Base-by-base conservation (phyloP, 2,113 vertebrate genomes). In the Tenrec ecaudatus region DNA sequence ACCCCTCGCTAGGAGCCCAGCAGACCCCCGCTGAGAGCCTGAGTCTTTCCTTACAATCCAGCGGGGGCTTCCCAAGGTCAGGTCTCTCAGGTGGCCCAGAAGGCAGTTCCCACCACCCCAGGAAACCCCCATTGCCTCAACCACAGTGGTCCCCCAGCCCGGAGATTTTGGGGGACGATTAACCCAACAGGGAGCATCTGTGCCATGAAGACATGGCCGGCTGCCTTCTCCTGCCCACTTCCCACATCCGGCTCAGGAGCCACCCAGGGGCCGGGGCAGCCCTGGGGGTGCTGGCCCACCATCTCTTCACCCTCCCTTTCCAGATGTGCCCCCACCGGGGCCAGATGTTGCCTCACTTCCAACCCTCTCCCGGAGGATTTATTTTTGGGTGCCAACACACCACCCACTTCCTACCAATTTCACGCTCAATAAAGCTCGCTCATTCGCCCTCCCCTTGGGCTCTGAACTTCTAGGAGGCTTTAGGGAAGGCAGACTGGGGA, bases 321-420 rank as follows among this genome's bases (percentile, higher is more conserved):
- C 95, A 97, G 95, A 96, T 96, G 95, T 95, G 87, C 85, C 76
- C 69, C 79, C 36, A 47, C 94, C 83, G 31, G 58, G 80, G 68
- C 91, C 95, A 95, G 95, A 95, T 96, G 95, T 88, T 83, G 77
- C 71, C 89, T 95, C 40, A 53, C 69, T 90, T 40, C 38, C 62
- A 83, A 79, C 89, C 92, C 81, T 96, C 95, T 91, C 88, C 20
- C 3, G 19, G n/a, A 96, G 53, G 76, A 92, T 93, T 96, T 96
- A 94, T 95, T 96, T 96, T 96, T 43, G 90, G 94, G 93, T 6
- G 16, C 81, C 83, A 91, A 93, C 88, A 94, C 43, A 91, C 91
- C 96, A 96, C 96, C 96, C 92, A 94, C 94, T 97, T 97, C 95
- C 96, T 95, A 96, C 79, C 95, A 96, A 96, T 97, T 97, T 97